Percentiles rank a stretch among this genome's conserved stretches.
phyloP scores from a whole-genome alignment of 1,140 invertebrate genomes.

The Piezodorus guildinii region DNA sequence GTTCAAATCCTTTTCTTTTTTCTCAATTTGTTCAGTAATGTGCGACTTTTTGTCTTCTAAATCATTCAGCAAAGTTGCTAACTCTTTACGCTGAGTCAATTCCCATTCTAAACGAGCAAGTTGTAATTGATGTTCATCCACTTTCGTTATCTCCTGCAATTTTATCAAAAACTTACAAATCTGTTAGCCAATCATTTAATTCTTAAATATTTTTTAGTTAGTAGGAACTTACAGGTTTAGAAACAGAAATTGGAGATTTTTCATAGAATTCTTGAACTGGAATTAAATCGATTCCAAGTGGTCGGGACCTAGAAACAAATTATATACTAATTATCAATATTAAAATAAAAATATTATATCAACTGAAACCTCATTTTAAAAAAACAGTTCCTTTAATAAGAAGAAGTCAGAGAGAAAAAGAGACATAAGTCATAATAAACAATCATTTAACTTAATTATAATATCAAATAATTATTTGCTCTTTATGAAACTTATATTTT shows the following conservation, averaged over 20 bases:
- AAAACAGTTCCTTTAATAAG: too few species aligned
- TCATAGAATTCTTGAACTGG: slow-evolving; percentile 73
- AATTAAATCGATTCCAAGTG: slow-evolving; percentile 84
- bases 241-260: slow-evolving; percentile 61
- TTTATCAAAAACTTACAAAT: slow-evolving; percentile 20
- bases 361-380: too few species aligned
- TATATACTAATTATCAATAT: too few species aligned
- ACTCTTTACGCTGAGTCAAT: slow-evolving; percentile 72
- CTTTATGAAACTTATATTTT: too few species aligned
- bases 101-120: slow-evolving; percentile 86
- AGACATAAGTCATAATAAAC: too few species aligned
- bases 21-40: slow-evolving; percentile 60
- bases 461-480: too few species aligned
- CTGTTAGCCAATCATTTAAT: not conserved
- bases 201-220: not conserved
- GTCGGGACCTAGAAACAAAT: slow-evolving; percentile 70
- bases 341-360: too few species aligned
- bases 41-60: slow-evolving; percentile 64
- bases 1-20: slow-evolving; percentile 67
- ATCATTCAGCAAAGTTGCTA: slow-evolving; percentile 62
- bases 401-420: too few species aligned
- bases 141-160: slow-evolving; percentile 49
- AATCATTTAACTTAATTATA: too few species aligned
- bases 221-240: slow-evolving; percentile 48
- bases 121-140: slow-evolving; percentile 64